Conservation (phyloP, 2,113 vertebrate genomes). For the Hepsetus odoe region DNA sequence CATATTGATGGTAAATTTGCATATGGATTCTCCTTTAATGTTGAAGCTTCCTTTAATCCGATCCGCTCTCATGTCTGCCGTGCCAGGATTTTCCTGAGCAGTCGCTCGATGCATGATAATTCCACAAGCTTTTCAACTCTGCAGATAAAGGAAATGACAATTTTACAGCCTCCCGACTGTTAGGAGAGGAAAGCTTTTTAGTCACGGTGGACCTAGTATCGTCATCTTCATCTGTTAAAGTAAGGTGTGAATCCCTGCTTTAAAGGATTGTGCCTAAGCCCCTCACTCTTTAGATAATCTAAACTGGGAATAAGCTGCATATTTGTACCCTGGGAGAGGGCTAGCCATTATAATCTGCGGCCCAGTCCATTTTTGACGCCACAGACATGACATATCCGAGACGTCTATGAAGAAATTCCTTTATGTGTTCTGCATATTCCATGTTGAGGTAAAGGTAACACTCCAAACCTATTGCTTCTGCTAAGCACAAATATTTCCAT, state of each 20-base stretch:
- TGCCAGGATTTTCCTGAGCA: constrained; percentile 67
- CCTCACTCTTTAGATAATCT: constrained; percentile 63
- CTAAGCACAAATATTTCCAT: constrained; percentile 52
- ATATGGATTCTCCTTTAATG: constrained; percentile 89
- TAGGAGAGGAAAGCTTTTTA: constrained; percentile 69
- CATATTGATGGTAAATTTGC: constrained; percentile 84
- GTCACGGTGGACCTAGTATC: constrained; percentile 63
- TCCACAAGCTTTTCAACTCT: constrained; percentile 76
- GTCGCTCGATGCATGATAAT: constrained; percentile 83
- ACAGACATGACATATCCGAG: constrained; percentile 20
- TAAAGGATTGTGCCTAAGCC: constrained; percentile 58
- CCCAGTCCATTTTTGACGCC: constrained; percentile 14
- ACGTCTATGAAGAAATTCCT: constrained; percentile 4
- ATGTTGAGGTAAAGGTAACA: constrained; percentile 10
- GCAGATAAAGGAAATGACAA: constrained; percentile 71
- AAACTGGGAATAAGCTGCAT: constrained; percentile 42
- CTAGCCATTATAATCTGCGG: constrained; percentile 36
- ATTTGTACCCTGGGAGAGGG: constrained; percentile 37
- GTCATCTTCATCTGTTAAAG: constrained; percentile 50
- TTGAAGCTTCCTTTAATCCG: constrained; percentile 89
- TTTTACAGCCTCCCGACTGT: constrained; percentile 67
- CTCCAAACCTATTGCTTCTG: constrained; percentile 29
- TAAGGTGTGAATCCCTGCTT: constrained; percentile 58
- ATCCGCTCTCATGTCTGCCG: constrained; percentile 82
- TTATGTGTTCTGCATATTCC: constrained; percentile 9